Evolutionary conservation across 37 sponge, comb jelly and placozoan genomes (phyloP).

Genomic region (Chondrilla cf. caribensis): DNA sequence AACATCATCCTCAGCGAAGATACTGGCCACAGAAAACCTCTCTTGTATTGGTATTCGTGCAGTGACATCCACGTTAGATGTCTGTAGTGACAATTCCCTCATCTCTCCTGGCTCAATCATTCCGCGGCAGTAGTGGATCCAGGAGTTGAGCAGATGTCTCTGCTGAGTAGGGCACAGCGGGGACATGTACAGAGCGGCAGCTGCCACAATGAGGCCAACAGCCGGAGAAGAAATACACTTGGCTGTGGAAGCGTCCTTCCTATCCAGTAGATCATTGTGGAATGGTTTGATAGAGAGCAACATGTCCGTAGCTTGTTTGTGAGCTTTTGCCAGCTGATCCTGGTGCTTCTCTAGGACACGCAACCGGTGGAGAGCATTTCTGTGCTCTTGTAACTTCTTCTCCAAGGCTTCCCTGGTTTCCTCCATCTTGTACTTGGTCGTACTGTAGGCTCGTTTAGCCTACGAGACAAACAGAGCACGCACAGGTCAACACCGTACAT

Average conservation of each 20-base stretch:
- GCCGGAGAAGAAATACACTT: background rate
- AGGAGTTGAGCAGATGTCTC: background rate
- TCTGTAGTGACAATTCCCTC: background rate
- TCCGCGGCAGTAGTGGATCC: background rate
- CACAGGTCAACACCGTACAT: background rate
- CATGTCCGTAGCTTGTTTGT: background rate
- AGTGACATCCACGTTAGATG: background rate
- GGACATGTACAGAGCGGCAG: background rate
- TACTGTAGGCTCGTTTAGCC: slow-evolving; percentile 58
- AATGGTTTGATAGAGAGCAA: background rate
- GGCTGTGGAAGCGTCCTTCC: background rate
- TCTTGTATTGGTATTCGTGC: background rate
- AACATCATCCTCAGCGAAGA: slow-evolving; percentile 30
- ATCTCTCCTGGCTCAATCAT: slow-evolving; percentile 3
- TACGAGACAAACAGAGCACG: background rate
- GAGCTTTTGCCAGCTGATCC: background rate
- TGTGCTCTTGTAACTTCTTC: slow-evolving; percentile 44
- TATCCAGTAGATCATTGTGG: background rate
- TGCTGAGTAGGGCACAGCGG: background rate
- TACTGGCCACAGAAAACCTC: background rate
- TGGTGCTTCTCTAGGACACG: slow-evolving; percentile 40
- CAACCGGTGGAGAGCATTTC: slow-evolving; percentile 35
- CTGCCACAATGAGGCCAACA: slow-evolving; percentile 17
- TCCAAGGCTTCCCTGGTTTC: slow-evolving; percentile 60
- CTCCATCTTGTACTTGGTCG: slow-evolving; percentile 55